Evolutionary conservation across 1,140 invertebrate species (phyloP).

Genomic region (Eciton burchellii): DNA sequence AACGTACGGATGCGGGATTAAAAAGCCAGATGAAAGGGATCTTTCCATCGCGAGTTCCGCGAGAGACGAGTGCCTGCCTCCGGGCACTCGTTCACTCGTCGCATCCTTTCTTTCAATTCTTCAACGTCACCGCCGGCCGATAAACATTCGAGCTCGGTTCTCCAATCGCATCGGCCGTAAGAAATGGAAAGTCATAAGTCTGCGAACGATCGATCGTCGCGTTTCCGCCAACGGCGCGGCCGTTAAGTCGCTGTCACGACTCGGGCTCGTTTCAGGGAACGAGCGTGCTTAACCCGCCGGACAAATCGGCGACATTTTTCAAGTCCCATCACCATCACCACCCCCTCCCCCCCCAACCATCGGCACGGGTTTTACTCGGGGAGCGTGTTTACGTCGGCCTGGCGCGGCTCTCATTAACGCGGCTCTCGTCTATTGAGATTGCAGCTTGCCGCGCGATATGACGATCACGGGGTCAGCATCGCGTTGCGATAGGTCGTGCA

Average conservation of each 20-base stretch:
- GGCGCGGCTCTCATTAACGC: slow-evolving; percentile 54
- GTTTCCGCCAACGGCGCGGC: slow-evolving; percentile 49
- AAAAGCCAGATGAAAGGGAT: slow-evolving; percentile 69
- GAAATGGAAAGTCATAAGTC: slow-evolving; percentile 72
- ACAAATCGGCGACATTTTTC: slow-evolving; percentile 64
- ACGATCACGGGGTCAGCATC: slow-evolving; percentile 49
- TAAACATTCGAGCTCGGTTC: slow-evolving; percentile 69
- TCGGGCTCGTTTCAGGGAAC: slow-evolving; percentile 26
- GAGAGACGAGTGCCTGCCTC: slow-evolving; percentile 62
- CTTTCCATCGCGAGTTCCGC: slow-evolving; percentile 64
- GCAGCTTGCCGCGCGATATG: slow-evolving; percentile 54
- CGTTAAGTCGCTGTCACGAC: slow-evolving; percentile 59
- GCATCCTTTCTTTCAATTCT: slow-evolving; percentile 60
- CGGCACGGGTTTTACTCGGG: slow-evolving; percentile 11
- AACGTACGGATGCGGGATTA: slow-evolving; percentile 62
- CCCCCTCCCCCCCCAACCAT: background rate
- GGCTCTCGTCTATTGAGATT: slow-evolving; percentile 28
- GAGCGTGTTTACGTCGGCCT: background rate
- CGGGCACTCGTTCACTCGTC: slow-evolving; percentile 10
- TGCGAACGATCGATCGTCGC: slow-evolving; percentile 63
- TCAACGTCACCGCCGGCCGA: slow-evolving; percentile 69
- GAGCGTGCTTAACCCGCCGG: slow-evolving; percentile 50
- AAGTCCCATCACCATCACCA: slow-evolving; percentile 15
- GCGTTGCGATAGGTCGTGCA: slow-evolving; percentile 61
- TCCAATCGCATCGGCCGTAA: slow-evolving; percentile 63